phyloP scores from a whole-genome alignment of 1,140 invertebrate species.

The Apis laboriosa region DNA sequence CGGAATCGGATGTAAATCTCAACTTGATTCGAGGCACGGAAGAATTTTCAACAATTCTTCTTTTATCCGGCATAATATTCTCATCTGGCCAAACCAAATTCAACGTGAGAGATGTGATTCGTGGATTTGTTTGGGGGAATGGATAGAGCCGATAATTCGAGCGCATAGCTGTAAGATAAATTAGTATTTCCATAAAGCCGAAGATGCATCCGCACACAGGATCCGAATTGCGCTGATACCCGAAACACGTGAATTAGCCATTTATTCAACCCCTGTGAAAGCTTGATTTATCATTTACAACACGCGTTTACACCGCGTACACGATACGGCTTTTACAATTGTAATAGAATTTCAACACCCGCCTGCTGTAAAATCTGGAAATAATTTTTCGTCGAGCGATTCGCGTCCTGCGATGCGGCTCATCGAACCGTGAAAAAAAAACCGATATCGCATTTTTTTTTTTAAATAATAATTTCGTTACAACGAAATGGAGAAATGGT shows the following conservation, averaged over 20 bases:
- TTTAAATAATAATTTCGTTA: background rate
- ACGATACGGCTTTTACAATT: background rate
- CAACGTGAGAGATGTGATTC: background rate
- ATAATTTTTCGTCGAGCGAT: background rate
- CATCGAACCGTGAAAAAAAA: background rate
- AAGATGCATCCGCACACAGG: background rate
- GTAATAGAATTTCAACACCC: background rate
- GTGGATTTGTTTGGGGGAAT: background rate
- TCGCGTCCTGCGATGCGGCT: background rate
- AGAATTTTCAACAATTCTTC: too few relatives aligned
- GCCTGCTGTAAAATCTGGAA: background rate
- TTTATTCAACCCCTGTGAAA: background rate
- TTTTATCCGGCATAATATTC: background rate
- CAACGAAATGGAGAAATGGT: too few relatives aligned
- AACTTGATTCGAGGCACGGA: too few relatives aligned
- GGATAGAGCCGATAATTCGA: background rate
- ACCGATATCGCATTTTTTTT: background rate
- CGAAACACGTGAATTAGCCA: conserved; percentile 17
- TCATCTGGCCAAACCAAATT: background rate
- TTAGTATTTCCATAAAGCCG: background rate
- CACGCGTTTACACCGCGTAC: too few relatives aligned
- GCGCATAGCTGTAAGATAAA: conserved; percentile 3
- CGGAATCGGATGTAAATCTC: too few relatives aligned
- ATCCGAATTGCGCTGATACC: background rate
- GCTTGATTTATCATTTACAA: background rate